phyloP scores from a whole-genome alignment of 2,797 vertebrate species.

The Phrynocephalus guinanensis region DNA sequence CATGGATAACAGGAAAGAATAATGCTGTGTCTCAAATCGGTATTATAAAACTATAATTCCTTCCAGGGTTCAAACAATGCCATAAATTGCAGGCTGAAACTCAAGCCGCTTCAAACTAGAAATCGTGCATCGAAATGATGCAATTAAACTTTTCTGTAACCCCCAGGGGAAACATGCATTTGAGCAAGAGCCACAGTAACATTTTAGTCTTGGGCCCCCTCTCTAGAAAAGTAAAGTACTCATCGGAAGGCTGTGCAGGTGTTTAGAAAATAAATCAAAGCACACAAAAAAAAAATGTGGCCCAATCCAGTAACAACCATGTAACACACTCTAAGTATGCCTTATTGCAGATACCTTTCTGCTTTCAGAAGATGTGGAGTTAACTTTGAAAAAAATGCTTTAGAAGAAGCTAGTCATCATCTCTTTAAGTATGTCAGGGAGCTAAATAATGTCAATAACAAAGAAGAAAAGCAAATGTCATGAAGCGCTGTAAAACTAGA shows the following conservation, averaged over 20 bases:
- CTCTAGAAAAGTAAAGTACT: constrained; percentile 60
- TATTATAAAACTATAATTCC: constrained; percentile 62
- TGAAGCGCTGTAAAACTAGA: constrained; percentile 56
- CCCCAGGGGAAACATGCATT: constrained; percentile 61
- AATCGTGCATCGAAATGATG: constrained; percentile 64
- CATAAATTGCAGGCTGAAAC: constrained; percentile 52
- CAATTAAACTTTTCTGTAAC: constrained; percentile 69
- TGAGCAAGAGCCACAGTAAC: constrained; percentile 46
- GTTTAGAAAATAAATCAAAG: constrained; percentile 64
- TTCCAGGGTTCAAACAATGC: constrained; percentile 56
- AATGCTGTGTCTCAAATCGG: constrained; percentile 61
- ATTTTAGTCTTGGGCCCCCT: constrained; percentile 45
- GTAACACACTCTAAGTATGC: constrained; percentile 44
- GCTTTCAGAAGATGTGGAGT: constrained; percentile 59
- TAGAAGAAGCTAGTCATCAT: constrained; percentile 60
- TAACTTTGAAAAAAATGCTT: constrained; percentile 62
- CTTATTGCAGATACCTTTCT: constrained; percentile 53
- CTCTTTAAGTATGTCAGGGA: constrained; percentile 65
- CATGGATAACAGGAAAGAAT: constrained; percentile 64
- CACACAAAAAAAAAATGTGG: constrained; percentile 39
- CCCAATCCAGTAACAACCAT: constrained; percentile 52
- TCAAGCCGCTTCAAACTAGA: constrained; percentile 61
- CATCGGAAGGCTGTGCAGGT: constrained; percentile 56
- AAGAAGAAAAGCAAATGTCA: constrained; percentile 72
- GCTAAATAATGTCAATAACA: constrained; percentile 73